Conservation (phyloP, 2,113 vertebrate species). For the Spheniscus mendiculus region DNA sequence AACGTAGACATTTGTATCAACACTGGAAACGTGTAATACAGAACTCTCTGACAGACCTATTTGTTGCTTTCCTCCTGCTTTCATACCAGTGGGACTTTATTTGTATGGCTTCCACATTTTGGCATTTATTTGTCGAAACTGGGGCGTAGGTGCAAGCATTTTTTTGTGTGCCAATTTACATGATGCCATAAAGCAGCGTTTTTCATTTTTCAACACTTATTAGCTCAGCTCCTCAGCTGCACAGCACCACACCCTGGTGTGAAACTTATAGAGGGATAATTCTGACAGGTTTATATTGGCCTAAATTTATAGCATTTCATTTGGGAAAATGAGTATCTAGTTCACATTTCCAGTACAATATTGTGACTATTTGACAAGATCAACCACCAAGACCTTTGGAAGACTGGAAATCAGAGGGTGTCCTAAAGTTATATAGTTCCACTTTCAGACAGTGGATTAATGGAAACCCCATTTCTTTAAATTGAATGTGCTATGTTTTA, state of each 20-base stretch:
- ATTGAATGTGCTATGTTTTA: neutral
- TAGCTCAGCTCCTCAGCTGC: slow-evolving; percentile 74
- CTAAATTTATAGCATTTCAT: slow-evolving; percentile 63
- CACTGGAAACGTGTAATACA: neutral
- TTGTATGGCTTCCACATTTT: slow-evolving; percentile 30
- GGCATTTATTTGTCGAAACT: slow-evolving; percentile 51
- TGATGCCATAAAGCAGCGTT: slow-evolving; percentile 63
- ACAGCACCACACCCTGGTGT: slow-evolving; percentile 66
- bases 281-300: slow-evolving; percentile 64
- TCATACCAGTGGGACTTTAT: neutral
- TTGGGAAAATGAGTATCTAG: slow-evolving; percentile 1
- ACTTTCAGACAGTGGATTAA: neutral
- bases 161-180: slow-evolving; percentile 43
- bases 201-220: slow-evolving; percentile 72
- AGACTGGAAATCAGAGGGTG: neutral
- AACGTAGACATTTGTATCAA: slow-evolving; percentile 24
- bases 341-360: slow-evolving; percentile 25
- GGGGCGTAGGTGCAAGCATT: slow-evolving; percentile 22
- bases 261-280: slow-evolving; percentile 52
- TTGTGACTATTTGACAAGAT: slow-evolving; percentile 9
- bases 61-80: neutral
- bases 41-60: neutral
- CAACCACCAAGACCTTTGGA: neutral
- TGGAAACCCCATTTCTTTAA: neutral
- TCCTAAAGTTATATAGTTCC: neutral